Percentiles rank a stretch among this genome's conserved stretches.
These are phyloP conservation scores for Poicephalus meyeri DNA, from an alignment of 2,113 vertebrate genomes.

Conservation along the genomic window DNA sequence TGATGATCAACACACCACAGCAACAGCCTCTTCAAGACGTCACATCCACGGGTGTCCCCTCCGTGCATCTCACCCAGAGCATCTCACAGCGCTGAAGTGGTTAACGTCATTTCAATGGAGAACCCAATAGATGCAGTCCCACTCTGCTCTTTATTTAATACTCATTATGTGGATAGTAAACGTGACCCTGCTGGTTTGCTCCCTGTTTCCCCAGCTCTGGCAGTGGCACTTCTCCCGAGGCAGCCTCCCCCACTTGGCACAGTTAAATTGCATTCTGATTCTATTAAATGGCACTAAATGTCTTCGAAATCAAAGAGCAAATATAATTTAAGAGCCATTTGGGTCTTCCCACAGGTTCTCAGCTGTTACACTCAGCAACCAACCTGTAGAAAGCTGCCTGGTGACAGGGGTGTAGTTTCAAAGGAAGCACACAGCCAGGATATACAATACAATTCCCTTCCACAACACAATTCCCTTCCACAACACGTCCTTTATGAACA, in stretches of 20 bases:
- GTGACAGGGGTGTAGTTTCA: conserved; percentile 72
- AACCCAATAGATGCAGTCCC: neutral
- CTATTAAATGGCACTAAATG: conserved; percentile 72
- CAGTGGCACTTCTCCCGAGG: conserved; percentile 54
- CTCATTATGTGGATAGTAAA: conserved; percentile 46
- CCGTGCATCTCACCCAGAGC: neutral
- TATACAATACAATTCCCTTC: conserved; percentile 44
- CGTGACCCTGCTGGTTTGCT: conserved; percentile 51
- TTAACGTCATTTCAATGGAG: neutral
- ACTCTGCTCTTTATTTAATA: conserved; percentile 44
- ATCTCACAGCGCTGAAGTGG: neutral
- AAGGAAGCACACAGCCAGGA: conserved; percentile 59
- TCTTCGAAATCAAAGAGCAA: conserved; percentile 76
- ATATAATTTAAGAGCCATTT: conserved; percentile 81
- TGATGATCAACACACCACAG: neutral
- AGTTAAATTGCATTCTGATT: conserved; percentile 69
- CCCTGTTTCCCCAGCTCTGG: conserved; percentile 50
- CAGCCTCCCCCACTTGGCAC: conserved; percentile 55
- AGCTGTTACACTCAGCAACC: conserved; percentile 68
- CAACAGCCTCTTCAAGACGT: neutral
- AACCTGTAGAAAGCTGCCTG: conserved; percentile 68
- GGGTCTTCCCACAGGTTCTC: conserved; percentile 77
- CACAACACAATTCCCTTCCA: conserved; percentile 42
- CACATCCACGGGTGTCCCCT: neutral
- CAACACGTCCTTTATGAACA: conserved; percentile 65